Evolutionary conservation across 2,888 invertebrate species (phyloP).

Genomic region (Norana najaformis): DNA sequence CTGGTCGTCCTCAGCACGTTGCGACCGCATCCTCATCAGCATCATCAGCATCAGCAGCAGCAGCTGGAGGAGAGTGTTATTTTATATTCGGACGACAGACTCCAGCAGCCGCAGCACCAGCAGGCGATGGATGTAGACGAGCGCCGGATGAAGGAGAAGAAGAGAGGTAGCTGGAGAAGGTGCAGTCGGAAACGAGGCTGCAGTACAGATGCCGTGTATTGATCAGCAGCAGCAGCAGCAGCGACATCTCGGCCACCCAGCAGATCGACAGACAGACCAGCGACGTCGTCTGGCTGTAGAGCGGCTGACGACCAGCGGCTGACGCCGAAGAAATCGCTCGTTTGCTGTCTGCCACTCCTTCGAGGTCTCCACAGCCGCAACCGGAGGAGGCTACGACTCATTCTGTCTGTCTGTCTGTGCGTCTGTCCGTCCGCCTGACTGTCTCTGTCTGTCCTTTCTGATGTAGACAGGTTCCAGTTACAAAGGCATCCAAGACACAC

Average conservation of each 20-base stretch:
- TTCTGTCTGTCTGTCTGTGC: not conserved
- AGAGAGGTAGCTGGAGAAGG: not conserved
- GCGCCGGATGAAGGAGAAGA: not conserved
- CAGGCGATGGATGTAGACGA: not conserved
- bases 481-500: not conserved
- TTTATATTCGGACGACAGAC: too few species aligned
- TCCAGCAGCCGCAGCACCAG: too few species aligned
- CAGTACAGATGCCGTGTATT: not conserved
- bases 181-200: not conserved
- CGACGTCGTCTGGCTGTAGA: not conserved
- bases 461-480: not conserved
- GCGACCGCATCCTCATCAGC: not conserved
- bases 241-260: not conserved
- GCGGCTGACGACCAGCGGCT: not conserved
- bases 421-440: not conserved
- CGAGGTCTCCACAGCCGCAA: not conserved
- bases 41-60: not conserved
- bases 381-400: not conserved
- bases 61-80: too few species aligned
- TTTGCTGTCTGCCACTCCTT: not conserved
- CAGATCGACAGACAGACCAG: not conserved
- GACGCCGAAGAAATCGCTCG: not conserved
- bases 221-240: not conserved
- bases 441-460: not conserved
- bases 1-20: not conserved